Conservation (phyloP, 2,888 invertebrate genomes). For the Halocaridina rubra region DNA sequence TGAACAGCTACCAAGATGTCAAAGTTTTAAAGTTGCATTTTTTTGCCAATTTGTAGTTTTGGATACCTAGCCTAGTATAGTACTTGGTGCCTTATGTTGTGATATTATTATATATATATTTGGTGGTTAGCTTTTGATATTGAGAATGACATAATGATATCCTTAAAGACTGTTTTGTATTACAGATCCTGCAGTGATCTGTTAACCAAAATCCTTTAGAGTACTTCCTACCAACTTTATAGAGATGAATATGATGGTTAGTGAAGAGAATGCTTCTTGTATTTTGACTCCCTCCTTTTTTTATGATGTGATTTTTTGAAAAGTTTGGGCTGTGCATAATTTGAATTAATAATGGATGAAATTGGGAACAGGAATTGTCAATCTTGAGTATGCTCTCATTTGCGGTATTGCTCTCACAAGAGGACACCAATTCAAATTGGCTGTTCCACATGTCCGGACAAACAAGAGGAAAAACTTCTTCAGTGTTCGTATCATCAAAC, state of each 20-base stretch:
- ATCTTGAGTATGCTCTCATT: not conserved
- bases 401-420: not conserved
- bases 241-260: constrained; percentile 38
- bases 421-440: not conserved
- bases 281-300: not conserved
- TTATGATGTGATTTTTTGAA: not conserved
- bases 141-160: constrained; percentile 13
- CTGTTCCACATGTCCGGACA: no score
- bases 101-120: not conserved
- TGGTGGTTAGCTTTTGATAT: not conserved
- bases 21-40: no score
- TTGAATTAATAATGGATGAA: not conserved
- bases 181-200: constrained; percentile 52
- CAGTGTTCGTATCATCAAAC: no score
- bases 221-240: constrained; percentile 6
- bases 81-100: not conserved
- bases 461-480: no score
- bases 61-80: not conserved
- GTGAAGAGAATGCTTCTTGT: constrained; percentile 21
- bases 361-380: not conserved
- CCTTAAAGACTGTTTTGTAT: constrained; percentile 45
- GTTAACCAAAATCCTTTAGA: constrained; percentile 34
- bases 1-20: no score
- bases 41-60: not conserved
- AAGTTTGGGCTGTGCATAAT: not conserved